A percentile compares a stretch with the other conserved stretches of the same genome.
phyloP scores from a whole-genome alignment of 2,113 vertebrate genomes.

The Rhea pennata region DNA sequence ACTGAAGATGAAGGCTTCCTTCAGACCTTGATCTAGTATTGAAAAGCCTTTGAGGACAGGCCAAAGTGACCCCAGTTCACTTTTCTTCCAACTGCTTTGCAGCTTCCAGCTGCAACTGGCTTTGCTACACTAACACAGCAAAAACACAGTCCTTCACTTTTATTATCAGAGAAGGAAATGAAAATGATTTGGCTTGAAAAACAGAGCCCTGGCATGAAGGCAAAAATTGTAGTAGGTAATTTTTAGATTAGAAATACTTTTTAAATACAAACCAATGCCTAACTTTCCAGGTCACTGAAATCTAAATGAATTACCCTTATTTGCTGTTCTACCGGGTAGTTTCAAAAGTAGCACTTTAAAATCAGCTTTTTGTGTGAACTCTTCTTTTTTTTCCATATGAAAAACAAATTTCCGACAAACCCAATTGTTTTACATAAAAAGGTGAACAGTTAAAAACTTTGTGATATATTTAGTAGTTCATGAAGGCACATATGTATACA shows the following conservation, averaged over 20 bases:
- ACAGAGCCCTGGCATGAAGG: not conserved
- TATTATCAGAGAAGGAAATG: not conserved
- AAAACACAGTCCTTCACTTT: not conserved
- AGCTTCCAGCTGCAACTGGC: not conserved
- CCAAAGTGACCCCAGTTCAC: not conserved
- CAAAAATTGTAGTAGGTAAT: not conserved
- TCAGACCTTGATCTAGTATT: not conserved
- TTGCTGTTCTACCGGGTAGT: not conserved
- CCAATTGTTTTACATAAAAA: not conserved
- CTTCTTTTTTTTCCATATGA: not conserved
- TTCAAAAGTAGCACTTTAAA: not conserved
- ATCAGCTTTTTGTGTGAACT: not conserved
- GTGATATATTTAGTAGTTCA: not conserved
- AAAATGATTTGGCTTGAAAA: not conserved
- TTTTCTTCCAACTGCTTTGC: not conserved
- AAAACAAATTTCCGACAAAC: not conserved
- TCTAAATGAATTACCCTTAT: fast-evolving
- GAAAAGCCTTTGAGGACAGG: not conserved
- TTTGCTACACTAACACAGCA: not conserved
- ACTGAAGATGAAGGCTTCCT: not conserved
- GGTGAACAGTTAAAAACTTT: not conserved
- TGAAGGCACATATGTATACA: not conserved
- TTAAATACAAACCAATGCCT: not conserved
- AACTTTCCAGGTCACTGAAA: not conserved
- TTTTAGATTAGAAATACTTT: not conserved